These are phyloP conservation scores for Diachrysia chrysitis DNA, from an alignment of 2,888 invertebrate genomes.

Conservation along the genomic window DNA sequence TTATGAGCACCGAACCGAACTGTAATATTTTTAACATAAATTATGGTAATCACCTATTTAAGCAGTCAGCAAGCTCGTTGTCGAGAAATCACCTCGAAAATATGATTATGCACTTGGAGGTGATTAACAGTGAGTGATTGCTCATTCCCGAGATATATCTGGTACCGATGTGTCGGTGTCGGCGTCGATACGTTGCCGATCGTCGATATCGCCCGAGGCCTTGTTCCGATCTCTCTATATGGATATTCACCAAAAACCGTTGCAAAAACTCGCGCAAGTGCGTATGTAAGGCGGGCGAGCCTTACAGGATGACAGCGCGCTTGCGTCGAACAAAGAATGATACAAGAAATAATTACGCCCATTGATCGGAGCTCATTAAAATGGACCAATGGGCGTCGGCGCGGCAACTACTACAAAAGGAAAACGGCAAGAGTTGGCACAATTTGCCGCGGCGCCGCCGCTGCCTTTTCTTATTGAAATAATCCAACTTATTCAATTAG, in stretches of 20 bases:
- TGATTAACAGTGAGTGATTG: conserved; percentile 46
- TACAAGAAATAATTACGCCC: conserved; percentile 88
- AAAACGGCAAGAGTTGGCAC: conserved; percentile 73
- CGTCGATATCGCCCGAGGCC: conserved; percentile 42
- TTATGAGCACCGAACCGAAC: neutral
- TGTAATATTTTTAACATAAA: conserved; percentile 3
- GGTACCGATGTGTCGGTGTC: conserved; percentile 39
- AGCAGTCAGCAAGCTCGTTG: conserved; percentile 9
- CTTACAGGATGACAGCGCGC: conserved; percentile 81
- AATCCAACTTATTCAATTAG: conserved; percentile 81
- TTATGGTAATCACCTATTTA: conserved; percentile 20
- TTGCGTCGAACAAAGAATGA: conserved; percentile 83
- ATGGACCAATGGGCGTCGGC: conserved; percentile 79
- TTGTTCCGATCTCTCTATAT: conserved; percentile 67
- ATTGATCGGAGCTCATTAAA: conserved; percentile 87
- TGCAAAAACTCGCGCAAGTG: conserved; percentile 73
- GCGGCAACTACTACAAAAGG: conserved; percentile 74
- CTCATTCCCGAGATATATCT: conserved; percentile 43
- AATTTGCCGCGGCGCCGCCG: conserved; percentile 84
- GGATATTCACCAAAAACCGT: conserved; percentile 81
- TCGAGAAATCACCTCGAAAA: conserved; percentile 20
- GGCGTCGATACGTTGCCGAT: conserved; percentile 31
- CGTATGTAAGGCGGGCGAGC: conserved; percentile 61
- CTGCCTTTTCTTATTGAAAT: conserved; percentile 83
- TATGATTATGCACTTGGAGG: conserved; percentile 13